These are phyloP conservation scores for Andrena bucephala DNA, from an alignment of 2,888 invertebrate genomes.

Conservation along the genomic window DNA sequence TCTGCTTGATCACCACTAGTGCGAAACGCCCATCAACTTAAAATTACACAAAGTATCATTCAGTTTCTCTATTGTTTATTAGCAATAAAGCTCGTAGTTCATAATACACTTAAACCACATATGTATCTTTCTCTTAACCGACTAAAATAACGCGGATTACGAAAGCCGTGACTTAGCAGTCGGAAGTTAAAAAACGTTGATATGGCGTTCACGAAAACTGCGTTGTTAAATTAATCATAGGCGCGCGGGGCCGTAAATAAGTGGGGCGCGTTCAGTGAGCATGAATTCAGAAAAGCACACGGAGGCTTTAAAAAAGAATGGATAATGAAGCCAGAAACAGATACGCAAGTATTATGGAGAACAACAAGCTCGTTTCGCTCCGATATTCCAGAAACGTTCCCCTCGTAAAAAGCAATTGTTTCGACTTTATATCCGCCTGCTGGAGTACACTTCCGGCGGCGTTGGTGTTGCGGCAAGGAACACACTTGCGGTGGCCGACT, in stretches of 20 bases:
- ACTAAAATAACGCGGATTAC: too few species aligned
- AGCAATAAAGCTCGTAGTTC: too few species aligned
- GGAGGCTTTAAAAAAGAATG: conserved; percentile 43
- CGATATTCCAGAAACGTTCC: conserved; percentile 71
- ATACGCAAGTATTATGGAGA: conserved; percentile 38
- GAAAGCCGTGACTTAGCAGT: too few species aligned
- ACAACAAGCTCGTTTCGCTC: conserved; percentile 43
- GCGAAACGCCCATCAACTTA: too few species aligned
- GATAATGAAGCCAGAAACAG: conserved; percentile 62
- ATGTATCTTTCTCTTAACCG: too few species aligned
- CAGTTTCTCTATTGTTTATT: too few species aligned
- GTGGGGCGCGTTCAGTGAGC: conserved; percentile 3
- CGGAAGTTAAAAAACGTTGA: background rate
- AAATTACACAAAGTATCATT: too few species aligned
- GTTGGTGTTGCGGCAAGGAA: conserved; percentile 44
- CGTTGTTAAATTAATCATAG: conserved; percentile 41
- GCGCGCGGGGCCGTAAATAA: conserved; percentile 16
- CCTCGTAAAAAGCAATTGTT: conserved; percentile 77
- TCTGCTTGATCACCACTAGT: too few species aligned
- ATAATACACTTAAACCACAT: too few species aligned
- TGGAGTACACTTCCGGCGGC: conserved; percentile 33
- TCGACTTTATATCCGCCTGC: conserved; percentile 68
- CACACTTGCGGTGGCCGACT: conserved; percentile 29
- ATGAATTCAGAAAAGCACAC: conserved; percentile 11
- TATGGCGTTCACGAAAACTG: background rate